Conservation (phyloP, 2,797 vertebrate genomes). For the Ambastaia sidthimunki region DNA sequence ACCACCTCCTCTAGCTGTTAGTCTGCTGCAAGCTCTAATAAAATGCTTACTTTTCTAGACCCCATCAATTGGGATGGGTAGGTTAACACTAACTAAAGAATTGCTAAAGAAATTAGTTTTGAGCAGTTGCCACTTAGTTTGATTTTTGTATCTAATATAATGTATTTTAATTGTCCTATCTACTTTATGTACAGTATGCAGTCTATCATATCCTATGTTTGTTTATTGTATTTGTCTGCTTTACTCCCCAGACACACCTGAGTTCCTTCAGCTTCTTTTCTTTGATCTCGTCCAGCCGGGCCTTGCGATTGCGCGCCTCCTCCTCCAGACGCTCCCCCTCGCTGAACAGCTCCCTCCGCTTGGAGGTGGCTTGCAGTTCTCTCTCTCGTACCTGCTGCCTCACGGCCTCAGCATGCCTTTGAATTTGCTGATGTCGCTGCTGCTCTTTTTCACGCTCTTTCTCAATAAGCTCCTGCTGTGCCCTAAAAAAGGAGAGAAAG, state of each 20-base stretch:
- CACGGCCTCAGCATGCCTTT: conserved; percentile 72
- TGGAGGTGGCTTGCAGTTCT: conserved; percentile 69
- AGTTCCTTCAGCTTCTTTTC: conserved; percentile 86
- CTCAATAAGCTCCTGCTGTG: conserved; percentile 75
- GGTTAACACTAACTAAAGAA: too few relatives aligned
- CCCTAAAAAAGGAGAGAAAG: conserved; percentile 65
- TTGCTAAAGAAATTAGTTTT: too few relatives aligned
- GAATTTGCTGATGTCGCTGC: conserved; percentile 56
- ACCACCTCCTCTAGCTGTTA: too few relatives aligned
- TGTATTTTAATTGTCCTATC: too few relatives aligned
- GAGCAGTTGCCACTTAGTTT: too few relatives aligned
- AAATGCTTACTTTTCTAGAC: too few relatives aligned
- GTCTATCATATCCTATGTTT: too few relatives aligned
- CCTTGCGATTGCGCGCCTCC: conserved; percentile 73
- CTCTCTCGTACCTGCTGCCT: conserved; percentile 82
- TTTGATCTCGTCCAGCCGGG: conserved; percentile 79
- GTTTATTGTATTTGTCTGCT: too few relatives aligned
- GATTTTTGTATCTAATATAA: too few relatives aligned
- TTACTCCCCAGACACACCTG: conserved; percentile 73
- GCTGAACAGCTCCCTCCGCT: conserved; percentile 72
- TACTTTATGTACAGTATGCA: too few relatives aligned
- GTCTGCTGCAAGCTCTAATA: too few relatives aligned
- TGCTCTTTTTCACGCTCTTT: conserved; percentile 76
- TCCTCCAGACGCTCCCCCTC: conserved; percentile 78
- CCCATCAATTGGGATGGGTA: too few relatives aligned